phyloP scores from a whole-genome alignment of 1,140 invertebrate genomes.

The Sipha flava region DNA sequence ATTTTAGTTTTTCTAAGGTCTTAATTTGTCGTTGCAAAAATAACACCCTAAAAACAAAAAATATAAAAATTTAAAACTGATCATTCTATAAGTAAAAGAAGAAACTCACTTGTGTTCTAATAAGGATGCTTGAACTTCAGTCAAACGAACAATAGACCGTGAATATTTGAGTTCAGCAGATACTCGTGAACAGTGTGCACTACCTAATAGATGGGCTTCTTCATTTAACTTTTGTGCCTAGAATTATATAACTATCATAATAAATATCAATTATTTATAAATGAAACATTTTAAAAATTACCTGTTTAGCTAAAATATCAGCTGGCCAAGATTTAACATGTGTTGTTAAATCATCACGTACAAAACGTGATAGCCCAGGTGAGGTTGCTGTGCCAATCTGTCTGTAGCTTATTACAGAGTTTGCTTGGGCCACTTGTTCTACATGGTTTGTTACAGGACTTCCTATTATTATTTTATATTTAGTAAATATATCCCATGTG shows the following conservation, averaged over 20 bases:
- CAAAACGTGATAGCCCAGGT: conserved; percentile 80
- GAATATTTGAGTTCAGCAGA: conserved; percentile 91
- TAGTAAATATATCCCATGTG: too few relatives aligned
- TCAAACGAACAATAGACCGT: conserved; percentile 82
- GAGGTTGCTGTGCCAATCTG: conserved; percentile 62
- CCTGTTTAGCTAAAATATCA: conserved; percentile 87
- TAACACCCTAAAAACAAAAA: conserved; percentile 62
- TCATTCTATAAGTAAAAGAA: too few relatives aligned
- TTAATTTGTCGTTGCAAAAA: conserved; percentile 84
- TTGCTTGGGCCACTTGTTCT: conserved; percentile 5
- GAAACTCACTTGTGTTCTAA: conserved; percentile 82
- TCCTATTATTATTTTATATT: background rate
- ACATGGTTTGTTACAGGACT: conserved; percentile 17
- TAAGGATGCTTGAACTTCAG: conserved; percentile 92
- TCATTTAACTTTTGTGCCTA: conserved; percentile 77
- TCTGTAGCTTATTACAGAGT: conserved; percentile 40
- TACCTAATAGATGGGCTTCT: conserved; percentile 73
- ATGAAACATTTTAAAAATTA: conserved; percentile 42
- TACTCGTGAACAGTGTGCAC: conserved; percentile 83
- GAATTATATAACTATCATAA: conserved; percentile 30
- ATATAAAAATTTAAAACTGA: conserved; percentile 25
- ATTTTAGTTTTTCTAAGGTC: conserved; percentile 80
- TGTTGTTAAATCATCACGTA: conserved; percentile 77
- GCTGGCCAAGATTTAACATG: conserved; percentile 89
- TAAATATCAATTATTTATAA: background rate